phyloP scores from a whole-genome alignment of 2,888 invertebrate species.

The Drosophila birchii region DNA sequence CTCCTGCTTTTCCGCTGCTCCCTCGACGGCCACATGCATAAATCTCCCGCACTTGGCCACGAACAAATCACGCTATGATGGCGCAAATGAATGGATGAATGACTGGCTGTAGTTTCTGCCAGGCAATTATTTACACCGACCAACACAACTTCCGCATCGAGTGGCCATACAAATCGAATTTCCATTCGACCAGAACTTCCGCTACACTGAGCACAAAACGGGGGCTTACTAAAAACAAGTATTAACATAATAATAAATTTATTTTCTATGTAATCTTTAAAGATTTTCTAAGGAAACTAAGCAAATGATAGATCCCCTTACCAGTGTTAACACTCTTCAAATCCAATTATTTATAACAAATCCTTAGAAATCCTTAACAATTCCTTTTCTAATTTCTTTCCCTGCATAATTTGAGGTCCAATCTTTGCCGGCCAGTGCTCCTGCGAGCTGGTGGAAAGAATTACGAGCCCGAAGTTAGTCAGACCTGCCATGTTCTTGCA shows the following conservation, averaged over 20 bases:
- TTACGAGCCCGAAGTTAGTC: conserved; percentile 39
- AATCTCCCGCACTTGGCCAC: conserved; percentile 42
- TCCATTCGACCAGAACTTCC: not conserved
- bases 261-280: not conserved
- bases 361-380: not conserved
- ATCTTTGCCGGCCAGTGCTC: conserved; percentile 21
- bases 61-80: conserved; percentile 59
- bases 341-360: not conserved
- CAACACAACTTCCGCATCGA: conserved; percentile 23
- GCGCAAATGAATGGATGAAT: conserved; percentile 59
- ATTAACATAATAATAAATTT: too few relatives aligned
- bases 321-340: not conserved
- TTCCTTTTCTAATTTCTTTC: not conserved
- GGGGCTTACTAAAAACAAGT: not conserved
- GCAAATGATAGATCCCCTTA: not conserved
- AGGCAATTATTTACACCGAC: conserved; percentile 44
- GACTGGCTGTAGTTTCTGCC: conserved; percentile 32
- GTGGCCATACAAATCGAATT: conserved; percentile 24
- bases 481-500: conserved; percentile 37
- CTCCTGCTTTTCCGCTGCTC: not conserved
- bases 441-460: conserved; percentile 37
- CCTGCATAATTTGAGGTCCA: not conserved
- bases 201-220: conserved; percentile 2
- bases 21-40: conserved; percentile 42
- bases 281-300: not conserved